Evolutionary conservation across 2,113 vertebrate genomes (phyloP).

Genomic region (Alectura lathami): DNA sequence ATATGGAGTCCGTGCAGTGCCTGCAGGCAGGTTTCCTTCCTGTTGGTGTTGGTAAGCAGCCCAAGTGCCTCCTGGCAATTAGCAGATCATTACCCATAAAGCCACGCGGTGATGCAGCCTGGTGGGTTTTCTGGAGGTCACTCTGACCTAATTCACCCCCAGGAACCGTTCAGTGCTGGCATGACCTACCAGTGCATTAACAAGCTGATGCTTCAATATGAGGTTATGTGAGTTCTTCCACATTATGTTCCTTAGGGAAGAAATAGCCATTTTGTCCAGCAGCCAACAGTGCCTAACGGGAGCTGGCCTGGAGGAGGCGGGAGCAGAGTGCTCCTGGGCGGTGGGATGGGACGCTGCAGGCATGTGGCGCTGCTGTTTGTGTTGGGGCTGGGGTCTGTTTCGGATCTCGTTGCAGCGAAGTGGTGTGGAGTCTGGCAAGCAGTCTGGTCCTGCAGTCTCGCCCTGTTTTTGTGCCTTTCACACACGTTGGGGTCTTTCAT

Average conservation of each 20-base stretch:
- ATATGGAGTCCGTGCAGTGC: conserved; percentile 36
- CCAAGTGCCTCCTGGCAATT: conserved; percentile 65
- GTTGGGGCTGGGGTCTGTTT: neutral
- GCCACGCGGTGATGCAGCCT: conserved; percentile 5
- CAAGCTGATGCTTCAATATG: conserved; percentile 50
- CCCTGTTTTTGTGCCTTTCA: neutral
- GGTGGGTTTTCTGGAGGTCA: conserved; percentile 63
- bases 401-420: neutral
- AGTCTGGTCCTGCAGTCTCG: neutral
- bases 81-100: conserved; percentile 66
- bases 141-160: conserved; percentile 72
- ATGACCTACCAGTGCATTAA: conserved; percentile 59
- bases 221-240: conserved; percentile 64
- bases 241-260: conserved; percentile 43
- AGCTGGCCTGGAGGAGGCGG: neutral
- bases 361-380: neutral
- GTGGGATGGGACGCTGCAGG: neutral
- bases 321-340: neutral
- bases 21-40: conserved; percentile 60
- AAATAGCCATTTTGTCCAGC: conserved; percentile 48
- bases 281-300: conserved; percentile 2
- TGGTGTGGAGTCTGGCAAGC: neutral
- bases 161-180: conserved; percentile 66
- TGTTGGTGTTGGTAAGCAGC: conserved; percentile 57
- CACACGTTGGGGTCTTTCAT: neutral